A percentile compares a stretch with the other conserved stretches of the same genome.
Evolutionary conservation across 2,888 invertebrate species (phyloP).

Genomic region (Helleia helle): DNA sequence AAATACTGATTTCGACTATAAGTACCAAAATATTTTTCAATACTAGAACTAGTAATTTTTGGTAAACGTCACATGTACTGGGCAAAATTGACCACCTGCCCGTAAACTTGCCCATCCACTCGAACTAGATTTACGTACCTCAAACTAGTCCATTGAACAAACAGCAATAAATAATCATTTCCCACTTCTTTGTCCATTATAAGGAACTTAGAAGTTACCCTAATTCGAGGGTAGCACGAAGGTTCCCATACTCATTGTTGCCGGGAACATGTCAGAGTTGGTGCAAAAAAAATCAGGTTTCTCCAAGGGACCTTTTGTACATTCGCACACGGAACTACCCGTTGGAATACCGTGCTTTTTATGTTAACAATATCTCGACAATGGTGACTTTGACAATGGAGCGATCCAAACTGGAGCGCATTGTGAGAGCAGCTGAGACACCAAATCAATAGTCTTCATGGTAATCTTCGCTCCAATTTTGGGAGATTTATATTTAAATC

Average conservation of each 20-base stretch:
- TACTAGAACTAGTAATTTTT: too few relatives aligned
- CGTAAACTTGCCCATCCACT: neutral
- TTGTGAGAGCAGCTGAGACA: constrained; percentile 54
- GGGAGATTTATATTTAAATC: constrained; percentile 20
- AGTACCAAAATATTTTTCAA: too few relatives aligned
- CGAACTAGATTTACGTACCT: constrained; percentile 1
- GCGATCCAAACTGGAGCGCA: constrained; percentile 48
- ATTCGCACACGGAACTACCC: constrained; percentile 68
- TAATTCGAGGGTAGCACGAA: constrained; percentile 32
- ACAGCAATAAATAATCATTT: constrained; percentile 8
- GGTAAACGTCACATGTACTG: neutral
- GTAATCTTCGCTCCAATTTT: constrained; percentile 31
- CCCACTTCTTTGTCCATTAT: constrained; percentile 6
- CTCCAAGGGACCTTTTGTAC: constrained; percentile 45
- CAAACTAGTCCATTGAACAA: constrained; percentile 4
- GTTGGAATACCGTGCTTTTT: constrained; percentile 33
- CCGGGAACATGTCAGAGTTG: constrained; percentile 68
- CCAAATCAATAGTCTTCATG: constrained; percentile 22
- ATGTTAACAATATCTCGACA: constrained; percentile 51
- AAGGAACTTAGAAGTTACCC: constrained; percentile 11
- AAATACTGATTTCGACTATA: too few relatives aligned
- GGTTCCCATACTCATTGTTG: constrained; percentile 68
- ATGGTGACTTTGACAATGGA: constrained; percentile 45
- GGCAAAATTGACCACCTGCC: constrained; percentile 1
- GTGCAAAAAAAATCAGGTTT: constrained; percentile 62